Percentiles rank a stretch among this genome's conserved stretches.
Evolutionary conservation across 2,888 invertebrate genomes (phyloP).

Genomic region (Leucophenga montana): DNA sequence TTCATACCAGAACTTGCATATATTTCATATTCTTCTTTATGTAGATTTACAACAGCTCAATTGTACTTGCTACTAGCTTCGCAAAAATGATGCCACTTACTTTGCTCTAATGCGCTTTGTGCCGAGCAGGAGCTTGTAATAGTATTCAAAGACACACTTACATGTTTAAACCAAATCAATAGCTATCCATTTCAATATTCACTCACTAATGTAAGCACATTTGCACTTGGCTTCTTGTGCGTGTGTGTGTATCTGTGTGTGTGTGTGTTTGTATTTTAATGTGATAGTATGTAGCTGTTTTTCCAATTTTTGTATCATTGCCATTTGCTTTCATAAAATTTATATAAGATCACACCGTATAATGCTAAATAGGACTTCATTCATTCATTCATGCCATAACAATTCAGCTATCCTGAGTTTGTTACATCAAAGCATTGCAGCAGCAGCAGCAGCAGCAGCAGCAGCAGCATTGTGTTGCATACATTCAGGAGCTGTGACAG

Average conservation of each 20-base stretch:
- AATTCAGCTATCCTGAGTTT: constrained; percentile 1
- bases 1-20: too few species aligned
- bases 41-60: too few species aligned
- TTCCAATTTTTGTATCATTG: too few species aligned
- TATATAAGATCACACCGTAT: constrained; percentile 12
- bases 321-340: neutral
- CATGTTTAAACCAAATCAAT: neutral
- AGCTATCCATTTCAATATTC: neutral
- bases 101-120: constrained; percentile 3
- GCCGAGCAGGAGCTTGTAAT: neutral
- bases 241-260: too few species aligned
- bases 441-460: neutral
- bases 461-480: neutral
- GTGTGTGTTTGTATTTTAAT: too few species aligned
- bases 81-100: neutral
- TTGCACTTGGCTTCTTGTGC: too few species aligned
- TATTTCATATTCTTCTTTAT: too few species aligned
- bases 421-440: neutral
- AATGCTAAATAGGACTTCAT: constrained; percentile 3
- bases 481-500: neutral
- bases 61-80: too few species aligned
- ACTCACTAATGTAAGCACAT: too few species aligned
- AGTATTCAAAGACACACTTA: neutral
- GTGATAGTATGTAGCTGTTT: too few species aligned
- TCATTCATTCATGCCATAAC: constrained; percentile 16